A percentile compares a stretch with the other conserved stretches of the same genome.
These are phyloP conservation scores for Caenorhabditis brenneri DNA, from an alignment of 1,140 invertebrate species.

Conservation along the genomic window DNA sequence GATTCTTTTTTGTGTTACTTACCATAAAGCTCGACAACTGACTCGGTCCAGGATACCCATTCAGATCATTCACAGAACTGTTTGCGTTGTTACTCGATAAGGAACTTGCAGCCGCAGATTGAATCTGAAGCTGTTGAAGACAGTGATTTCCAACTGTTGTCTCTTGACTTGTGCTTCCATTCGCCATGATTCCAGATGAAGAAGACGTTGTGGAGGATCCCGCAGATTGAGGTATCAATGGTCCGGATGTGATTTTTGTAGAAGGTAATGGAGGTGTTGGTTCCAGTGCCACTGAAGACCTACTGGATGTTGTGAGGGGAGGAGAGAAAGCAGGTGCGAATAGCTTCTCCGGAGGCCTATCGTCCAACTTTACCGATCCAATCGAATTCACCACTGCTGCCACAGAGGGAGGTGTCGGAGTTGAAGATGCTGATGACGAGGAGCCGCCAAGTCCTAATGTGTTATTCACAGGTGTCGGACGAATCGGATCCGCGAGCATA, in stretches of 20 bases:
- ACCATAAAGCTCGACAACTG: slow-evolving; percentile 3
- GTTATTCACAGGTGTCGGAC: slow-evolving; percentile 14
- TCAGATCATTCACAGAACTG: neutral
- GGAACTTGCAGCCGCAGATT: neutral
- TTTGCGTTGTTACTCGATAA: neutral
- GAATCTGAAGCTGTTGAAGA: slow-evolving; percentile 17
- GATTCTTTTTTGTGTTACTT: no score
- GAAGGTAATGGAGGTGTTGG: slow-evolving; percentile 6
- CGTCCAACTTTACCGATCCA: no score
- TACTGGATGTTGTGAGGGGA: slow-evolving; percentile 48
- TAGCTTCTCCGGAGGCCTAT: neutral
- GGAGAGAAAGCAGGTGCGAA: slow-evolving; percentile 39
- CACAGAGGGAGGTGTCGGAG: no score
- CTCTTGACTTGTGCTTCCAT: slow-evolving; percentile 6
- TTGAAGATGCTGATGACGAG: no score
- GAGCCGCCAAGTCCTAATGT: no score
- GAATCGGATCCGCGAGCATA: slow-evolving; percentile 27
- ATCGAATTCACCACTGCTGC: no score
- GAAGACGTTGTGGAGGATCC: neutral
- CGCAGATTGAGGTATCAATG: neutral
- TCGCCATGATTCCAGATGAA: neutral
- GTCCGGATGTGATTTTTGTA: neutral
- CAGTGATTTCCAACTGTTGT: slow-evolving; percentile 4
- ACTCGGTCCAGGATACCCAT: neutral
- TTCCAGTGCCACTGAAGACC: slow-evolving; percentile 43